A percentile compares a stretch with the other conserved stretches of the same genome.
Conservation (phyloP, 2,113 vertebrate genomes). For the Hydrochoerus hydrochaeris region DNA sequence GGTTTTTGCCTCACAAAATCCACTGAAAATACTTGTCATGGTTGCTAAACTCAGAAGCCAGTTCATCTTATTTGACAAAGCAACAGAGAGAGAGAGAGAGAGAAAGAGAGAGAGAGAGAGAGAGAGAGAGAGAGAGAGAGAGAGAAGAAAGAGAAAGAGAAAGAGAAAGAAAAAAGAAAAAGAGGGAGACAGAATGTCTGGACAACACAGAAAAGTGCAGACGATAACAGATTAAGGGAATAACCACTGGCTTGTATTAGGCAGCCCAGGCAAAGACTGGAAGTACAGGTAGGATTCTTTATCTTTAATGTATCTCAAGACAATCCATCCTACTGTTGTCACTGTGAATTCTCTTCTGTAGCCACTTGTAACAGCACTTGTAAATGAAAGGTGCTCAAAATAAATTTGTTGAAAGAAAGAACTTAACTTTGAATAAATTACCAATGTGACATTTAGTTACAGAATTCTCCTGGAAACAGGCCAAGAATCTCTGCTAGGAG, state of each 20-base stretch:
- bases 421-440: slow-evolving; percentile 36
- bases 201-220: neutral
- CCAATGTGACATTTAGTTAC: slow-evolving; percentile 1
- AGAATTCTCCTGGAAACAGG: slow-evolving; percentile 31
- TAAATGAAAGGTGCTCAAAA: neutral
- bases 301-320: neutral
- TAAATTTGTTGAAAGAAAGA: neutral
- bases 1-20: neutral
- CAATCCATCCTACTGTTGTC: neutral
- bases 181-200: neutral
- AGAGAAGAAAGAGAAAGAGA: neutral
- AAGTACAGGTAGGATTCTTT: neutral
- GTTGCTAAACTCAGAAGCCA: neutral
- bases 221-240: neutral
- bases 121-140: neutral
- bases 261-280: neutral
- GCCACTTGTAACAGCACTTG: neutral
- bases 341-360: neutral
- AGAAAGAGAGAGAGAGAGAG: neutral
- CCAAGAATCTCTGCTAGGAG: neutral
- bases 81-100: neutral
- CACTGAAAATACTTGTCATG: neutral
- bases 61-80: neutral
- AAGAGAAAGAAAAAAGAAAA: neutral
- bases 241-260: neutral